Evolutionary conservation across 2,113 vertebrate species (phyloP).

Genomic region (Leucopsar rothschildi): DNA sequence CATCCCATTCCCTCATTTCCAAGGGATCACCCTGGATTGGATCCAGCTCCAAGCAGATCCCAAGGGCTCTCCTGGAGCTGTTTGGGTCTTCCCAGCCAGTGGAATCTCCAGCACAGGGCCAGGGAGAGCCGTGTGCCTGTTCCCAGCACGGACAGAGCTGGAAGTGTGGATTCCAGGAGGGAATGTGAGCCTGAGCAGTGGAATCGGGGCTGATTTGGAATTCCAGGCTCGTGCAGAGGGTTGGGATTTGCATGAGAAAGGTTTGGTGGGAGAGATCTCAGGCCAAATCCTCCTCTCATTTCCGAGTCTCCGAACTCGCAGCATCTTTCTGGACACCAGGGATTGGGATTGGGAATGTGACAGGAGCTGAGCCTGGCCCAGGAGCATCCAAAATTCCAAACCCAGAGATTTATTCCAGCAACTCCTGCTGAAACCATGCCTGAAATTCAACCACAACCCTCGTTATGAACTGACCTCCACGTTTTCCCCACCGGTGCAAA

Average conservation of each 20-base stretch:
- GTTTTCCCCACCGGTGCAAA: background rate
- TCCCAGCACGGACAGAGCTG: accelerated
- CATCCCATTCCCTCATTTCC: background rate
- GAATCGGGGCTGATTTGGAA: background rate
- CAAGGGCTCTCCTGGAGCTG: background rate
- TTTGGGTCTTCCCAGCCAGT: background rate
- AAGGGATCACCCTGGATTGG: background rate
- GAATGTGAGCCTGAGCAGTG: background rate
- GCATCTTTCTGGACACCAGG: background rate
- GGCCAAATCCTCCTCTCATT: background rate
- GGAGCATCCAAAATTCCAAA: too few relatives aligned
- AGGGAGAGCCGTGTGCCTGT: accelerated
- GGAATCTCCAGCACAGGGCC: background rate
- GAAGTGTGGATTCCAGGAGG: background rate
- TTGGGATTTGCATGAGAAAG: background rate
- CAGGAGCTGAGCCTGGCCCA: background rate
- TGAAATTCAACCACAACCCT: background rate
- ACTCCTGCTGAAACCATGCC: background rate
- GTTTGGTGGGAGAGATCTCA: background rate
- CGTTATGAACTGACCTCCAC: background rate
- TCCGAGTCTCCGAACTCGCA: background rate
- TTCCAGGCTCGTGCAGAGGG: background rate
- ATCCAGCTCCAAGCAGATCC: background rate
- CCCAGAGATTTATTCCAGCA: background rate
- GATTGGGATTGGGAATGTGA: background rate